These are phyloP conservation scores for Thalpophila matura DNA, from an alignment of 2,888 invertebrate species.

Conservation along the genomic window DNA sequence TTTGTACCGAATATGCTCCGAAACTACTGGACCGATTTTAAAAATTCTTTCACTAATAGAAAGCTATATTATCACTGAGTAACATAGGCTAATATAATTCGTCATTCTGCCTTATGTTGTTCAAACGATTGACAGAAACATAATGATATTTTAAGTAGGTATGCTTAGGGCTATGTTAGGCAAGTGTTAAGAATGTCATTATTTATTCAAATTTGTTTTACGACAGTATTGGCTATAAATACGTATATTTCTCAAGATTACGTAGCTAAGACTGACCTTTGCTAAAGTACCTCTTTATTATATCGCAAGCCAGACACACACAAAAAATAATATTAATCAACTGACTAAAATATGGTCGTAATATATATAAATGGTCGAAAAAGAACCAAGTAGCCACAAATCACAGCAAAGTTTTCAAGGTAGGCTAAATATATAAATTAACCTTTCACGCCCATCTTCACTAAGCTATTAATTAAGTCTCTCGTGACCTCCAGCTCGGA, in stretches of 20 bases:
- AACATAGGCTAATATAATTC: too few species aligned
- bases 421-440: constrained; percentile 40
- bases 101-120: too few species aligned
- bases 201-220: constrained; percentile 4
- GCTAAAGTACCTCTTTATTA: background rate
- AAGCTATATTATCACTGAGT: too few species aligned
- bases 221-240: background rate
- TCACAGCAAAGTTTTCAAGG: constrained; percentile 29
- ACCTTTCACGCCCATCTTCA: constrained; percentile 50
- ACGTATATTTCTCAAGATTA: background rate
- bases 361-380: background rate
- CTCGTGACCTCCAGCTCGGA: constrained; percentile 64
- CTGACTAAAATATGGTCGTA: background rate
- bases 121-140: too few species aligned
- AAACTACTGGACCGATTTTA: too few species aligned
- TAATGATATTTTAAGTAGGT: too few species aligned
- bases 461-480: constrained; percentile 42
- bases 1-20: too few species aligned
- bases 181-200: background rate
- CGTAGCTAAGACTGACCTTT: constrained; percentile 3
- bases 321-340: constrained; percentile 2
- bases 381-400: constrained; percentile 1
- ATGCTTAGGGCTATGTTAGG: too few species aligned
- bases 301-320: background rate
- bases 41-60: too few species aligned